Conservation (phyloP, 2,113 vertebrate genomes). For the Acrocephalus arundinaceus region DNA sequence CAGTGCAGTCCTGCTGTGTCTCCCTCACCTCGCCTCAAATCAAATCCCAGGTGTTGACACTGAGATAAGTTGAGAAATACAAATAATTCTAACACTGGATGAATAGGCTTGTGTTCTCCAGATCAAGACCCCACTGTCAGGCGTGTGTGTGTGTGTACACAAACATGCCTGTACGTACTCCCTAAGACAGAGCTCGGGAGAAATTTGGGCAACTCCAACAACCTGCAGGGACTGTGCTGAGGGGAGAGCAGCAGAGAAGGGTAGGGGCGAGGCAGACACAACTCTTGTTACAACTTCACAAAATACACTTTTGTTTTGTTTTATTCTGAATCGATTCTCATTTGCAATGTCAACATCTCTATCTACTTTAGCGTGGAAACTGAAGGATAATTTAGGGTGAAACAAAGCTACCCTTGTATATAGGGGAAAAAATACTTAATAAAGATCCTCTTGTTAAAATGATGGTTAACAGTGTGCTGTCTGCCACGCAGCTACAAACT, state of each 20-base stretch:
- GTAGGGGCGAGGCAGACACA: background rate
- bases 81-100: slow-evolving; percentile 25
- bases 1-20: background rate
- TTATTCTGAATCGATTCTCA: slow-evolving; percentile 64
- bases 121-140: slow-evolving; percentile 28
- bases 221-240: background rate
- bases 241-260: background rate
- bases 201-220: slow-evolving; percentile 5
- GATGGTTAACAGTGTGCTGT: slow-evolving; percentile 78
- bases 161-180: background rate
- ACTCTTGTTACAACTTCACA: background rate
- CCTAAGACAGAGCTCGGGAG: background rate
- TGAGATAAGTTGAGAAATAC: slow-evolving; percentile 43
- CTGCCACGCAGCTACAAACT: slow-evolving; percentile 76
- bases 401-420: slow-evolving; percentile 77
- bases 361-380: slow-evolving; percentile 71
- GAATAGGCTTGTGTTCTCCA: slow-evolving; percentile 51
- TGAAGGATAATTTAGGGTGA: slow-evolving; percentile 77
- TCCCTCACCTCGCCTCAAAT: background rate
- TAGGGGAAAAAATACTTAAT: slow-evolving; percentile 73
- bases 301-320: slow-evolving; percentile 48
- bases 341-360: slow-evolving; percentile 76
- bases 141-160: background rate
- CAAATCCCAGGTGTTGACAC: slow-evolving; percentile 13
- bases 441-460: slow-evolving; percentile 82